These are phyloP conservation scores for Rhagologus leucostigma DNA, from an alignment of 2,113 vertebrate genomes.

Conservation along the genomic window DNA sequence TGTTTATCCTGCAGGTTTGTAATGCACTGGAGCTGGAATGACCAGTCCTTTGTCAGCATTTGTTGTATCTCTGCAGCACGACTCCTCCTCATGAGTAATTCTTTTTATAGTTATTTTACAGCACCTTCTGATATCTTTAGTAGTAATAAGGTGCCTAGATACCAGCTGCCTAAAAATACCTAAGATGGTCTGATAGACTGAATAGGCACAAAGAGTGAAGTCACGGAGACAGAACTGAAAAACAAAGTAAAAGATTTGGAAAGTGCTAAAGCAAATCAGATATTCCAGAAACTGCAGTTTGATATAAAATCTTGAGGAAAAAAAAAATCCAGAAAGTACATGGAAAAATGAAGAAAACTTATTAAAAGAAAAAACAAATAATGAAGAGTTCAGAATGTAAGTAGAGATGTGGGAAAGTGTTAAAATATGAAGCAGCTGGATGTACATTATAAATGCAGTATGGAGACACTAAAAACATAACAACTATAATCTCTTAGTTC, in stretches of 20 bases:
- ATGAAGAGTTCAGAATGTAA: neutral
- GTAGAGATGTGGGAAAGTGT: neutral
- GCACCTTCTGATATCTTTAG: neutral
- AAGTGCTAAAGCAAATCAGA: neutral
- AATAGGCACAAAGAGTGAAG: constrained; percentile 8
- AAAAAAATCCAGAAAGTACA: neutral
- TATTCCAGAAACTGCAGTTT: neutral
- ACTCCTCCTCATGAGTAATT: neutral
- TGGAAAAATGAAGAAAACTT: neutral
- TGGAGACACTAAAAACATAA: neutral
- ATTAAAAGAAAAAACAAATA: neutral
- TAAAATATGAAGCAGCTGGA: neutral
- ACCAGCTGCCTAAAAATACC: constrained; percentile 28
- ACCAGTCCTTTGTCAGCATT: neutral
- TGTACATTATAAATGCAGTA: neutral
- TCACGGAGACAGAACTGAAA: neutral
- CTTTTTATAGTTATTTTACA: neutral
- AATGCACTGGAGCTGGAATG: neutral
- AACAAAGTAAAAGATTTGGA: neutral
- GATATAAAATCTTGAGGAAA: neutral
- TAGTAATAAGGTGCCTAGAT: constrained; percentile 1
- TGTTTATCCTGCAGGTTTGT: neutral
- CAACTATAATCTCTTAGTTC: neutral
- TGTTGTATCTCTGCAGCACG: neutral
- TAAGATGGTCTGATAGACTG: neutral